Conservation (phyloP, 1,140 invertebrate species). For the Spodoptera frugiperda region DNA sequence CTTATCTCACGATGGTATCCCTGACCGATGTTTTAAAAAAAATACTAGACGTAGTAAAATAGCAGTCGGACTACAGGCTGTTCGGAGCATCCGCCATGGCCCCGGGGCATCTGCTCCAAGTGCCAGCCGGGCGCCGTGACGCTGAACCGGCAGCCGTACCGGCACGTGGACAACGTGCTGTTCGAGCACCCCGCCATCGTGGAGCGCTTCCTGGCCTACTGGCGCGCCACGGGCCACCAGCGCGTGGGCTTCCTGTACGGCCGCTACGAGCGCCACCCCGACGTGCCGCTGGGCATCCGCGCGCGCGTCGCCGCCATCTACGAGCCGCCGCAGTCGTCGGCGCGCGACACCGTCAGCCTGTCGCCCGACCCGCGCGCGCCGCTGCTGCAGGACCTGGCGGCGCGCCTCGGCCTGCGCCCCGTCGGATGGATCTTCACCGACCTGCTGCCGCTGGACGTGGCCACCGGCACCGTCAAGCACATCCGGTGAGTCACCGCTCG, state of each 20-base stretch:
- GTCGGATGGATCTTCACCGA: constrained; percentile 99
- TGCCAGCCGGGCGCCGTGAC: constrained; percentile 99
- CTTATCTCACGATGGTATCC: no score
- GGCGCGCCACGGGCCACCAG: constrained; percentile 97
- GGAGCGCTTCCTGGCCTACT: constrained; percentile 98
- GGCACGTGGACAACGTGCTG: constrained; percentile 99
- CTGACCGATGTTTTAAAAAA: background rate
- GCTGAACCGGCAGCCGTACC: constrained; percentile 96
- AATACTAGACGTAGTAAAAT: background rate
- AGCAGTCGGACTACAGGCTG: constrained; percentile 88
- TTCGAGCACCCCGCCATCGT: constrained; percentile 98
- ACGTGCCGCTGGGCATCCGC: constrained; percentile 97
- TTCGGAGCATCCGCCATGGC: constrained; percentile 98
- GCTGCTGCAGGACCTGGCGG: constrained; percentile 93
- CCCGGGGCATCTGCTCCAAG: constrained; percentile 99
- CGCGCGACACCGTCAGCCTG: constrained; percentile 90
- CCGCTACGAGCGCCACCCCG: constrained; percentile 95
- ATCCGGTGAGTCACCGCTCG: constrained; percentile 66
- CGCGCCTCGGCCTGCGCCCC: constrained; percentile 91
- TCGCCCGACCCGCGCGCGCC: constrained; percentile 91
- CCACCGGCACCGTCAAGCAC: constrained; percentile 94
- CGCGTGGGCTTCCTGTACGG: constrained; percentile 98
- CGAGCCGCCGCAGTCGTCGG: constrained; percentile 97
- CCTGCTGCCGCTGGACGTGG: constrained; percentile 94
- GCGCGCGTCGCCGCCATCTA: constrained; percentile 98